Conservation (phyloP, 2,888 invertebrate species). For the Drosophila eohydei region DNA sequence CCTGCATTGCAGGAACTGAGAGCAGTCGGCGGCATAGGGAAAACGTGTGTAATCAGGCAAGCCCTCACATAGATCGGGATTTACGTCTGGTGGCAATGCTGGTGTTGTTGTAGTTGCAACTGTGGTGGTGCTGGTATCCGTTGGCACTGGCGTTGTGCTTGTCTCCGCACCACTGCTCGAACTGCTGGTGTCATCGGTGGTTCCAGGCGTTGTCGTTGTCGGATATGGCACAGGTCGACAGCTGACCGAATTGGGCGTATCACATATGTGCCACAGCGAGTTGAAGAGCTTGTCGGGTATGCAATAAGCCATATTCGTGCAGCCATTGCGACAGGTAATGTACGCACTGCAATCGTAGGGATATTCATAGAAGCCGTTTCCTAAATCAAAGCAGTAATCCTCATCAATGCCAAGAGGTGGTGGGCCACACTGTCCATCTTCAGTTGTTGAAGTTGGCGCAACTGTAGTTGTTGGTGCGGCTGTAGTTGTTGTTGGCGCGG, state of each 20-base stretch:
- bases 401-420: conserved; percentile 39
- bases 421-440: conserved; percentile 43
- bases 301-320: conserved; percentile 62
- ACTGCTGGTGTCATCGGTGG: conserved; percentile 13
- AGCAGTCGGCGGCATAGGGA: conserved; percentile 70
- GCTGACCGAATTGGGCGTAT: conserved; percentile 56
- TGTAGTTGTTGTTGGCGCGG: background rate
- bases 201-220: conserved; percentile 21
- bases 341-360: conserved; percentile 67
- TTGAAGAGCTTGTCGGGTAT: conserved; percentile 64
- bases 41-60: conserved; percentile 43
- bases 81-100: conserved; percentile 50
- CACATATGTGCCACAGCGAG: conserved; percentile 63
- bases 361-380: conserved; percentile 65
- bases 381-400: conserved; percentile 45
- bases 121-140: conserved; percentile 22
- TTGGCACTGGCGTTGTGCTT: conserved; percentile 16
- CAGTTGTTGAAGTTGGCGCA: conserved; percentile 25
- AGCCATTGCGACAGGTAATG: conserved; percentile 56
- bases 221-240: conserved; percentile 55
- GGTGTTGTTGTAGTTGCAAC: conserved; percentile 27
- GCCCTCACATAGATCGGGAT: conserved; percentile 48
- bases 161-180: background rate
- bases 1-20: conserved; percentile 65
- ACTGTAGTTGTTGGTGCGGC: conserved; percentile 22